These are phyloP conservation scores for Pterocles orientalis DNA, from an alignment of 2,113 vertebrate species.

Conservation along the genomic window DNA sequence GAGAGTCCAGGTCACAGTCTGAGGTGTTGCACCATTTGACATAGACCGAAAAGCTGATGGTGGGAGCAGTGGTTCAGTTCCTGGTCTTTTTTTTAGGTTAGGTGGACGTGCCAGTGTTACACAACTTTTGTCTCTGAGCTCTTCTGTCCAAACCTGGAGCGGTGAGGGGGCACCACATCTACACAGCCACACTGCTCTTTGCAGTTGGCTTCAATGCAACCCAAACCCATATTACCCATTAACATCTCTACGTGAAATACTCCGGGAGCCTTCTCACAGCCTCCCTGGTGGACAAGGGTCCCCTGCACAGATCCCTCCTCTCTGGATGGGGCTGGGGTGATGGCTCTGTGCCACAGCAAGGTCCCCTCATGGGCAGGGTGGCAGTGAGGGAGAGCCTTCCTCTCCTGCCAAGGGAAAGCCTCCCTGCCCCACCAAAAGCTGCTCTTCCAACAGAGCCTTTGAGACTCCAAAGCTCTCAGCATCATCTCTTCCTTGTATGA, in stretches of 20 bases:
- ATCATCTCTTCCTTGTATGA: background rate
- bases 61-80: background rate
- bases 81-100: background rate
- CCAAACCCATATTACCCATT: background rate
- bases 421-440: background rate
- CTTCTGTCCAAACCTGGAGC: background rate
- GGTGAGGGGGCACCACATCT: fast-evolving
- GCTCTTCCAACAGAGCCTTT: background rate
- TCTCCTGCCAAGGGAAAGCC: background rate
- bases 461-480: background rate
- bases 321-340: background rate
- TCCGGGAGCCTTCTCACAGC: background rate
- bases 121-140: background rate
- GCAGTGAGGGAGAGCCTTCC: background rate
- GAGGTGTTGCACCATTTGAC: background rate
- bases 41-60: background rate
- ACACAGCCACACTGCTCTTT: background rate
- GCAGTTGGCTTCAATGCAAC: background rate
- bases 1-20: background rate
- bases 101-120: background rate
- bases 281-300: background rate
- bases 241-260: background rate
- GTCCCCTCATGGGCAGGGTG: background rate
- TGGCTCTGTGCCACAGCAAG: background rate
- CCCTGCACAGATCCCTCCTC: background rate